These are phyloP conservation scores for Lophius americanus DNA, from an alignment of 2,797 vertebrate genomes.

Conservation along the genomic window DNA sequence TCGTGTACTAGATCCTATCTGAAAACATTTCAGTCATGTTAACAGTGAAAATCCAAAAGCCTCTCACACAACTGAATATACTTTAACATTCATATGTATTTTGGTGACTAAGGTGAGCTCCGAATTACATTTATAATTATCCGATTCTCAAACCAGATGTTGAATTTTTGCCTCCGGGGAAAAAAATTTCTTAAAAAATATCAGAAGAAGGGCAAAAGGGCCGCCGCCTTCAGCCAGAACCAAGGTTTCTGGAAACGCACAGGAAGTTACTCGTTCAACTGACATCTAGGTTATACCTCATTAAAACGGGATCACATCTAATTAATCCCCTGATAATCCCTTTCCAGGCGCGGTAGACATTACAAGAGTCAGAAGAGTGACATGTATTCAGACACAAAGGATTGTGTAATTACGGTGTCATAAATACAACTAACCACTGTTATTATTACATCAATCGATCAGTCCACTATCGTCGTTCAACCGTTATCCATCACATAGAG, in stretches of 20 bases:
- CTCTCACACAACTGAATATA: too few relatives aligned
- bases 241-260: constrained; percentile 13
- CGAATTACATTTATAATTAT: too few relatives aligned
- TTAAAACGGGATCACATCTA: constrained; percentile 36
- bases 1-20: too few relatives aligned
- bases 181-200: neutral
- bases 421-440: constrained; percentile 14
- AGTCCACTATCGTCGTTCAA: neutral
- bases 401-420: neutral
- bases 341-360: constrained; percentile 12
- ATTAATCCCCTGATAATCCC: constrained; percentile 37
- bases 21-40: too few relatives aligned
- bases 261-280: neutral
- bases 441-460: constrained; percentile 24
- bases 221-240: neutral
- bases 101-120: too few relatives aligned
- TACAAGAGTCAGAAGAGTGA: neutral
- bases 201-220: neutral
- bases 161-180: too few relatives aligned
- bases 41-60: too few relatives aligned
- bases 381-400: neutral
- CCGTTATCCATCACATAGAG: constrained; percentile 28
- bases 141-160: too few relatives aligned
- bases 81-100: too few relatives aligned
- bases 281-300: constrained; percentile 16